Base-by-base conservation (phyloP, 2,888 invertebrate genomes). In the Phrixothrix hirtus region DNA sequence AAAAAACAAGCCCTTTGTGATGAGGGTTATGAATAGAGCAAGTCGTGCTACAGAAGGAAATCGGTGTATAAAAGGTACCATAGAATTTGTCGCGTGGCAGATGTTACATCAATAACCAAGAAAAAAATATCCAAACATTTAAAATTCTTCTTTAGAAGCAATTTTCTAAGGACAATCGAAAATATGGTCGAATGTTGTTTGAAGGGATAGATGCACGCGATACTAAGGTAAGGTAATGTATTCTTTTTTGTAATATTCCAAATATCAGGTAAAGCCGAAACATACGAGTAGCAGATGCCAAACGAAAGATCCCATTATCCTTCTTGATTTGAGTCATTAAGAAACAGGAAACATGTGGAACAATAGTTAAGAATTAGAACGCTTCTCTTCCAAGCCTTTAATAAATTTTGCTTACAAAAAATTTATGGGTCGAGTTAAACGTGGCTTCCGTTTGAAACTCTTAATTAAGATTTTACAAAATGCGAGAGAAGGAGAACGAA, bases 281-380 rank as follows among this genome's bases (percentile, higher is more conserved):
- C 34, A 44, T 34, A 14, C 29, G 48, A 15, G 32, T 17, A 16
- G 45, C 55, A 55, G 45, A 50, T 55, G 55, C 25, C 21, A 46
- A 29, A 32, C 41, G 55, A 39, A 27, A 26, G 13, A 36, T 21
- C 32, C 49, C 39, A 47, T 49, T 55, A 50, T 46, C 17, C 42
- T 32, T 42, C 32, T 14, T 41, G 55, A 55, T 55, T 50, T 45
- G 43, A 45, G 37, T 50, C 55, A 46, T 55, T 42, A 42, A 46
- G 37, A 45, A 58, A 48, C 55, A 55, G 61, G 58, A 56, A 58
- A 54, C 54, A 53, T 57, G 37, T 57, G 59, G 48, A 44, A 15
- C 25, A 51, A 50, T 49, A 55, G 34, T 49, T 29, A 37, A 17
- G 49, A 30, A 15, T 7, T 11, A 27, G 31, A 41, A 2, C 26